phyloP scores from a whole-genome alignment of 2,113 vertebrate genomes.

The Danio rerio region DNA sequence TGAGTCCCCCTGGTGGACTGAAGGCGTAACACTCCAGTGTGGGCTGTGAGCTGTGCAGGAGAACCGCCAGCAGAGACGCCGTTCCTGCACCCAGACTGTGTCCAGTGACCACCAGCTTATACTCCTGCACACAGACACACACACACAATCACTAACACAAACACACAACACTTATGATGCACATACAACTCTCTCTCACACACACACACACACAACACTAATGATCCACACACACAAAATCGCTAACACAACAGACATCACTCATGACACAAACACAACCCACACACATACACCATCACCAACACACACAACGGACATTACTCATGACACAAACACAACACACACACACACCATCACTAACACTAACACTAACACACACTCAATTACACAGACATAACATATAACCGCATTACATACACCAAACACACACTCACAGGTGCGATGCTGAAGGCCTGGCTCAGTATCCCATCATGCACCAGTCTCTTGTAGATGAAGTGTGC shows the following conservation, averaged over 20 bases:
- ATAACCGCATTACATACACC: too few relatives aligned
- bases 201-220: too few relatives aligned
- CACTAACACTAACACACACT: too few relatives aligned
- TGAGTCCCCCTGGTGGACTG: constrained; percentile 92
- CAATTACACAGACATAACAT: too few relatives aligned
- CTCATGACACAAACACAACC: too few relatives aligned
- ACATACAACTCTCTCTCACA: too few relatives aligned
- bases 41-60: constrained; percentile 83
- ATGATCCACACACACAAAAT: too few relatives aligned
- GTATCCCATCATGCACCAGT: constrained; percentile 89
- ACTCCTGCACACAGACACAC: constrained; percentile 80
- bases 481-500: constrained; percentile 88
- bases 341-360: too few relatives aligned
- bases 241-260: too few relatives aligned
- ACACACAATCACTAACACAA: background rate
- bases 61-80: constrained; percentile 83
- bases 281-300: too few relatives aligned
- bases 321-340: too few relatives aligned
- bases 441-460: constrained; percentile 91
- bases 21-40: constrained; percentile 87
- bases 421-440: constrained; percentile 80
- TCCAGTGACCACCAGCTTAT: constrained; percentile 90
- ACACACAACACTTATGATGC: background rate
- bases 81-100: constrained; percentile 95
- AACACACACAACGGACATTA: too few relatives aligned